Evolutionary conservation across 2,888 invertebrate genomes (phyloP).

Genomic region (Eristalinus sepulchralis): DNA sequence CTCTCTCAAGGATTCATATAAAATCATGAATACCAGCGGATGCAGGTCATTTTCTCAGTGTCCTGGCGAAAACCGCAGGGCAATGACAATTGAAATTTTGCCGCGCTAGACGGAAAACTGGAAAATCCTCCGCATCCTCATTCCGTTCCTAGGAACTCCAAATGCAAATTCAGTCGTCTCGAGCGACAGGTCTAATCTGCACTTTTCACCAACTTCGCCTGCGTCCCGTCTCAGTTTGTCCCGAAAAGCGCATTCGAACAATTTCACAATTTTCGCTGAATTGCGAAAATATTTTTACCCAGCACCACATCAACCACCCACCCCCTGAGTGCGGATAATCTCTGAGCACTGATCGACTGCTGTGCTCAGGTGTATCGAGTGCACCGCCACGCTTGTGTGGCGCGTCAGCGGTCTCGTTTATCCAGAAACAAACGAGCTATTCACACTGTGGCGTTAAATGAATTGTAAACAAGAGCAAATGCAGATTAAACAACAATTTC

Average conservation of each 20-base stretch:
- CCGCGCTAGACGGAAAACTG: too few relatives aligned
- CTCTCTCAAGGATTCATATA: slow-evolving; percentile 8
- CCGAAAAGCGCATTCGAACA: neutral
- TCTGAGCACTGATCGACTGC: neutral
- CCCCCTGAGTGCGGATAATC: slow-evolving; percentile 9
- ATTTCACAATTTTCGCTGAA: slow-evolving; percentile 12
- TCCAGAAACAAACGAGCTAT: slow-evolving; percentile 42
- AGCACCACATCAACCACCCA: neutral
- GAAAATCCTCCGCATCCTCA: too few relatives aligned
- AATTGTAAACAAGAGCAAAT: slow-evolving; percentile 56
- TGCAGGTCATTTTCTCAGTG: slow-evolving; percentile 23
- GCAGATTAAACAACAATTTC: slow-evolving; percentile 51
- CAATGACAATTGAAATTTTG: neutral
- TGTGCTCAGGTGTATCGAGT: slow-evolving; percentile 2
- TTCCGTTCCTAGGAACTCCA: too few relatives aligned
- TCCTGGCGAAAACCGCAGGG: slow-evolving; percentile 7
- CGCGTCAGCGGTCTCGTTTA: slow-evolving; percentile 7
- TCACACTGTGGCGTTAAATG: slow-evolving; percentile 54
- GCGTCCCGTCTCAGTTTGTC: neutral
- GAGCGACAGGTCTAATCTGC: slow-evolving; percentile 10
- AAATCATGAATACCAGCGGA: slow-evolving; percentile 1
- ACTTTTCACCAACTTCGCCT: neutral
- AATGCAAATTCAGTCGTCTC: slow-evolving; percentile 31
- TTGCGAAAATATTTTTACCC: neutral
- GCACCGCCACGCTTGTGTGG: neutral